These are phyloP conservation scores for Phengaris arion DNA, from an alignment of 2,888 invertebrate species.

Conservation along the genomic window DNA sequence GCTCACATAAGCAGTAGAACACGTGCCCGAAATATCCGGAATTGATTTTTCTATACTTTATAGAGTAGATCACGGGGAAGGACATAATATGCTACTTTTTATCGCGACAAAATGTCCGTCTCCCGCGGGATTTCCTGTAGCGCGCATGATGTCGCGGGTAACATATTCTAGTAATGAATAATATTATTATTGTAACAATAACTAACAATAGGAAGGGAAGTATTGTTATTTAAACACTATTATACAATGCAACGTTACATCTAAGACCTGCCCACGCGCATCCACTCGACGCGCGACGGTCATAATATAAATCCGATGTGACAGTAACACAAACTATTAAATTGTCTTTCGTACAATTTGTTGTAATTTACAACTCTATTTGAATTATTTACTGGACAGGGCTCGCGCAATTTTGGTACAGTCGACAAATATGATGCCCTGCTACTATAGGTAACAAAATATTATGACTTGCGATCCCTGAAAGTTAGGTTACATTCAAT, in stretches of 20 bases:
- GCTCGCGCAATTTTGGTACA: background rate
- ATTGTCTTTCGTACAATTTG: slow-evolving; percentile 20
- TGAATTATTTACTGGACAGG: background rate
- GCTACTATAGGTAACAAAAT: no score
- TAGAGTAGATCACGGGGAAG: no score
- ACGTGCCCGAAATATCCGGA: no score
- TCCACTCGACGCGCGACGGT: background rate
- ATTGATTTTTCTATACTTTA: no score
- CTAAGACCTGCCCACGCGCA: background rate
- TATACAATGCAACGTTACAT: background rate
- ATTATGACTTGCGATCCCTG: no score
- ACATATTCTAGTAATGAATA: background rate
- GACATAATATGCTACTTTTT: no score
- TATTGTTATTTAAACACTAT: background rate
- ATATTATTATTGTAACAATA: background rate
- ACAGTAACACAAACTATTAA: slow-evolving; percentile 22
- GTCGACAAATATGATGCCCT: no score
- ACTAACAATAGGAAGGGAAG: background rate
- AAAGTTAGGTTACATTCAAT: no score
- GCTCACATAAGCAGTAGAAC: no score
- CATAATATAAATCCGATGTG: slow-evolving; percentile 4
- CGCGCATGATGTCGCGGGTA: no score
- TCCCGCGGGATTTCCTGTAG: no score
- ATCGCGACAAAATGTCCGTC: no score
- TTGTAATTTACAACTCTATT: background rate